phyloP scores from a whole-genome alignment of 2,797 vertebrate species.

The Anableps anableps region DNA sequence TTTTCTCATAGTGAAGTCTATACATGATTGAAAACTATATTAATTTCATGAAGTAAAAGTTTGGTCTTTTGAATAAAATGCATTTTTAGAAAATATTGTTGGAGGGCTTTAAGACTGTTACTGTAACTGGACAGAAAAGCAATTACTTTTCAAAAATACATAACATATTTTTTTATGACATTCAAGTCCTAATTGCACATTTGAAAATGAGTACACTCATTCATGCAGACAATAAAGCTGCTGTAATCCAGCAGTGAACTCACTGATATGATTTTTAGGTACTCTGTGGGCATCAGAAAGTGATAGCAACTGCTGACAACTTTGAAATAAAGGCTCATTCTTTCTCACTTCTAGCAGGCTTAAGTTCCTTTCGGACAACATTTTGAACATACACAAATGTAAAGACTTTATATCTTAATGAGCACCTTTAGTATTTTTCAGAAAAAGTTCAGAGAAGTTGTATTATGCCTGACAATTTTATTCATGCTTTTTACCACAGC shows the following conservation, averaged over 20 bases:
- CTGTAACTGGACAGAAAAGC: background rate
- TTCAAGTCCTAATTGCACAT: background rate
- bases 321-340: background rate
- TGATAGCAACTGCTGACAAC: background rate
- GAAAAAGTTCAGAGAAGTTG: background rate
- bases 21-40: background rate
- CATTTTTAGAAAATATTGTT: background rate
- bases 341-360: background rate
- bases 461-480: background rate
- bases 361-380: background rate
- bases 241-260: background rate
- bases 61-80: background rate
- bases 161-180: background rate
- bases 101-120: background rate
- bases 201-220: background rate
- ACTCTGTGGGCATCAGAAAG: background rate
- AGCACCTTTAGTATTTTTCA: background rate
- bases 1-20: background rate
- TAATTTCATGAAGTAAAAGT: background rate
- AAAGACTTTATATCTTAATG: background rate
- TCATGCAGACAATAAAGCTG: background rate
- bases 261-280: background rate
- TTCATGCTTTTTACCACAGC: background rate
- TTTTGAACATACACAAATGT: background rate
- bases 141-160: no score